Evolutionary conservation across 2,113 vertebrate genomes (phyloP).

Genomic region (Chinchilla lanigera): DNA sequence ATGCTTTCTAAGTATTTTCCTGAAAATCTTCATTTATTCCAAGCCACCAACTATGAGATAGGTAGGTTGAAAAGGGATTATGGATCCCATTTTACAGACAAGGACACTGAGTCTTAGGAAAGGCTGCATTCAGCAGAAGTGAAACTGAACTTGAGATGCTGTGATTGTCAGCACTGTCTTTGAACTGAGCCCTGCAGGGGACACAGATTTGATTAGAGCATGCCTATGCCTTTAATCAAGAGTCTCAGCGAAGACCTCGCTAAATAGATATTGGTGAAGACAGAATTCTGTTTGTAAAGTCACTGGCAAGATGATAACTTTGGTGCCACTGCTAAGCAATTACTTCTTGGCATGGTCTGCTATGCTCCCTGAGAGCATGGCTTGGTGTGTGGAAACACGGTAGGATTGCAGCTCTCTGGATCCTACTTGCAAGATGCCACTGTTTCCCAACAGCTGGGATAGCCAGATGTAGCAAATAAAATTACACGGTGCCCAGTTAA

Average conservation of each 20-base stretch:
- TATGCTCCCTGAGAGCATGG: neutral
- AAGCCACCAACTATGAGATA: neutral
- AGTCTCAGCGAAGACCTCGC: neutral
- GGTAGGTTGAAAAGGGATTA: neutral
- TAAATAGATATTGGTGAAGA: neutral
- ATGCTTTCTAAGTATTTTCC: neutral
- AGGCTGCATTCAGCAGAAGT: neutral
- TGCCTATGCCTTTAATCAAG: neutral
- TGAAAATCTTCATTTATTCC: neutral
- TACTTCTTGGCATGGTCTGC: accelerated
- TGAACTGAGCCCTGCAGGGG: neutral
- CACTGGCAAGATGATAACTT: neutral
- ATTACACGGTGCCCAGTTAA: neutral
- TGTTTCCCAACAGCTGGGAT: neutral
- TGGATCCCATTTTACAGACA: neutral
- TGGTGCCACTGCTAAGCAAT: neutral
- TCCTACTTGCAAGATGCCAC: neutral
- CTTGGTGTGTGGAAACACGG: neutral
- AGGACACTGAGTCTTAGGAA: neutral
- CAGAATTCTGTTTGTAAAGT: neutral
- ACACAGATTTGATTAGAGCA: accelerated
- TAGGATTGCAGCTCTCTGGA: neutral
- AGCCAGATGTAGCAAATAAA: neutral
- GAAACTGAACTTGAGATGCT: neutral
- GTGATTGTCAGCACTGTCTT: neutral